A percentile compares a stretch with the other conserved stretches of the same genome.
Conservation (phyloP, 2,888 invertebrate genomes). For the Ctena decussata region DNA sequence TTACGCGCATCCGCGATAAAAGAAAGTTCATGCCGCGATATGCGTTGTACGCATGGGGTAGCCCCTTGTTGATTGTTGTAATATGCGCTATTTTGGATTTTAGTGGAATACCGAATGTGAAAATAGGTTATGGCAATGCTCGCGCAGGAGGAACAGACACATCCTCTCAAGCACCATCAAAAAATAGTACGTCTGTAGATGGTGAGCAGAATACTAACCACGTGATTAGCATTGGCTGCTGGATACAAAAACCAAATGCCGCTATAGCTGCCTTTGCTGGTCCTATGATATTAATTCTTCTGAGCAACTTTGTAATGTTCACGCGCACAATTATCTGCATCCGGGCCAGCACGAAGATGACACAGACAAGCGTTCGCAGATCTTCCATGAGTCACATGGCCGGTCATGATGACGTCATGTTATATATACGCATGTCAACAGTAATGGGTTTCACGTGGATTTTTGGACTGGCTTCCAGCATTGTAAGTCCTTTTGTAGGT, state of each 20-base stretch:
- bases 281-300: conserved; percentile 77
- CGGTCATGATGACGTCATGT: conserved; percentile 79
- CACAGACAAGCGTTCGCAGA: conserved; percentile 67
- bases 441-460: conserved; percentile 85
- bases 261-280: conserved; percentile 79
- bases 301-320: conserved; percentile 78
- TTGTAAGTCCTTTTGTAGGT: conserved; percentile 76
- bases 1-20: conserved; percentile 71
- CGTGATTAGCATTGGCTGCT: conserved; percentile 72
- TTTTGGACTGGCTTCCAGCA: conserved; percentile 80
- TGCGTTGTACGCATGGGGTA: conserved; percentile 90
- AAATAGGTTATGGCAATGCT: conserved; percentile 77
- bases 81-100: conserved; percentile 83
- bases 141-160: not conserved
- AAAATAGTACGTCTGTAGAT: not conserved
- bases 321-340: conserved; percentile 79
- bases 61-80: conserved; percentile 88
- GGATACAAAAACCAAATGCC: conserved; percentile 81
- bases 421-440: conserved; percentile 83
- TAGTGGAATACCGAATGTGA: conserved; percentile 58
- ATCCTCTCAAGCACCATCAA: not conserved
- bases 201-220: not conserved
- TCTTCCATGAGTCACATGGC: conserved; percentile 69
- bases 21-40: conserved; percentile 78
- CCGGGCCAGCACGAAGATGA: conserved; percentile 69